Evolutionary conservation across 1,140 invertebrate species (phyloP).

Genomic region (Micrasema minimum): DNA sequence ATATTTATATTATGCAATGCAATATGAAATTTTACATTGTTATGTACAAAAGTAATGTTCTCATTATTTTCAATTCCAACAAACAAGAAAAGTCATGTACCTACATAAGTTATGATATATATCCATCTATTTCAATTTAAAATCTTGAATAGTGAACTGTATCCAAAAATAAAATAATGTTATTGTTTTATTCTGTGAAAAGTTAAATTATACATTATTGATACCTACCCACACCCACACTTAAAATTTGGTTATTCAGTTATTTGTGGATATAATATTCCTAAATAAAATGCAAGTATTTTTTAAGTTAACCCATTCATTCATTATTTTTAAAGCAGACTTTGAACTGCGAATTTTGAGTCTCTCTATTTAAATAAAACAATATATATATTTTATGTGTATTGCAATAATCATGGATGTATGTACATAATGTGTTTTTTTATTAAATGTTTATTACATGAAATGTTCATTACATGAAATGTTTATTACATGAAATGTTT

Average conservation of each 20-base stretch:
- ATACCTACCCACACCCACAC: too few relatives aligned
- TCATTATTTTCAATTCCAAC: too few relatives aligned
- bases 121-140: too few relatives aligned
- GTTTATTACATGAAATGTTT: not conserved
- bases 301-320: not conserved
- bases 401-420: slow-evolving; percentile 5
- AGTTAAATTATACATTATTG: too few relatives aligned
- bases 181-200: too few relatives aligned
- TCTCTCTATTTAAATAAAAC: slow-evolving; percentile 30
- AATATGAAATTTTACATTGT: too few relatives aligned
- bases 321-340: not conserved
- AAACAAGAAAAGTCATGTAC: too few relatives aligned
- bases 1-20: too few relatives aligned
- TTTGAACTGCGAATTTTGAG: not conserved
- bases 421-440: slow-evolving; percentile 27
- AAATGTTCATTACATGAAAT: not conserved
- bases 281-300: not conserved
- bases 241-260: not conserved
- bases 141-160: too few relatives aligned
- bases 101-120: too few relatives aligned
- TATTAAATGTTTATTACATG: not conserved
- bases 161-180: too few relatives aligned
- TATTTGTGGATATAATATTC: not conserved
- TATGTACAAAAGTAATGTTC: too few relatives aligned
- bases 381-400: not conserved